phyloP scores from a whole-genome alignment of 2,113 vertebrate genomes.

The Prunella himalayana region DNA sequence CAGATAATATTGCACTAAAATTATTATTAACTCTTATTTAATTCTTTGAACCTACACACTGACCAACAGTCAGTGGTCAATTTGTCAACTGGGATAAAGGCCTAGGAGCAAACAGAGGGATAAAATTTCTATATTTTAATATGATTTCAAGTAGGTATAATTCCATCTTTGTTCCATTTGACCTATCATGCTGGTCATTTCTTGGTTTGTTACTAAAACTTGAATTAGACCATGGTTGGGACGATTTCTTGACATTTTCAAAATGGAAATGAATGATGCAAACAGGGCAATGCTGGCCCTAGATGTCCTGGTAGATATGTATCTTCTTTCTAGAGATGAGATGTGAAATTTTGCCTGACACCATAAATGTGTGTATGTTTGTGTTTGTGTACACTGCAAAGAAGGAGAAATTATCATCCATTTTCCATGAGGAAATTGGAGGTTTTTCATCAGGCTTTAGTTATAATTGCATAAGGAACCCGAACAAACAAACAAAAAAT shows the following conservation, averaged over 20 bases:
- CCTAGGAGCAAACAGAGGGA: background rate
- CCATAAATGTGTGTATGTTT: rapidly evolving
- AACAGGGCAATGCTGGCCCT: background rate
- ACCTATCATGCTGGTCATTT: rapidly evolving
- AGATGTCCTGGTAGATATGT: background rate
- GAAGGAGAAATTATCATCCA: background rate
- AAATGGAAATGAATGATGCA: background rate
- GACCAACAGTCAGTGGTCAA: background rate
- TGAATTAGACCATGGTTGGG: background rate
- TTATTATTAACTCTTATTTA: background rate
- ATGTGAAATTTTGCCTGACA: background rate
- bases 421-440: background rate
- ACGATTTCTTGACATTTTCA: background rate
- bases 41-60: background rate
- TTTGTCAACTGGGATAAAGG: background rate
- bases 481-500: background rate
- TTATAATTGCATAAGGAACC: background rate
- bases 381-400: too few relatives aligned
- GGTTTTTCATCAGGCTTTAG: background rate
- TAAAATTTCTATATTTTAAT: background rate
- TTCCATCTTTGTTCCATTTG: background rate
- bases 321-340: background rate
- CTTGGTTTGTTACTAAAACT: background rate
- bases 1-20: background rate
- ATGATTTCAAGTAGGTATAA: background rate